Conservation (phyloP, 1,140 invertebrate species). For the Heliconius hewitsoni region DNA sequence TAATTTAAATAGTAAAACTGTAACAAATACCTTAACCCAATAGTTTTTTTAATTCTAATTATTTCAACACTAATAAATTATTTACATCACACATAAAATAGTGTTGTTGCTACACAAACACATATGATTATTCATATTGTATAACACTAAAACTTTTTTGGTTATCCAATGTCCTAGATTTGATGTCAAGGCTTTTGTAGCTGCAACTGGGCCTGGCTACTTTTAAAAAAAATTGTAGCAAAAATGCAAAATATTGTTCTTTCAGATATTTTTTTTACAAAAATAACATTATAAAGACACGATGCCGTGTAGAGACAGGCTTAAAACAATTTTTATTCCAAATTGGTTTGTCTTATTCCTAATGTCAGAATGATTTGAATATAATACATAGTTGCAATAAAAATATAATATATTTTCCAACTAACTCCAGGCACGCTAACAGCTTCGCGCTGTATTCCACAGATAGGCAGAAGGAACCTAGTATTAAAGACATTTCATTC, state of each 20-base stretch:
- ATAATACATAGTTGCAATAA: no score
- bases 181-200: constrained; percentile 1
- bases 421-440: no score
- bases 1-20: not conserved
- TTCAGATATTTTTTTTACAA: no score
- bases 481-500: no score
- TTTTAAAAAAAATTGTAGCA: not conserved
- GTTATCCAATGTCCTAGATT: constrained; percentile 9
- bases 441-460: no score
- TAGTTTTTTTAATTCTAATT: not conserved
- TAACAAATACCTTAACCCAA: not conserved
- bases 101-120: constrained; percentile 6
- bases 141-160: constrained; percentile 14
- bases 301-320: no score
- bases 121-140: constrained; percentile 27
- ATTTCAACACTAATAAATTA: not conserved
- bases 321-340: no score
- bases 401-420: no score
- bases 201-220: not conserved
- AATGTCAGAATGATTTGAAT: no score
- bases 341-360: no score
- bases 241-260: not conserved
- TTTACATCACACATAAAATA: not conserved
- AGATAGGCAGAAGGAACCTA: no score
- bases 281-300: no score